phyloP scores from a whole-genome alignment of 1,140 invertebrate genomes.

The Heliothis subflexa region DNA sequence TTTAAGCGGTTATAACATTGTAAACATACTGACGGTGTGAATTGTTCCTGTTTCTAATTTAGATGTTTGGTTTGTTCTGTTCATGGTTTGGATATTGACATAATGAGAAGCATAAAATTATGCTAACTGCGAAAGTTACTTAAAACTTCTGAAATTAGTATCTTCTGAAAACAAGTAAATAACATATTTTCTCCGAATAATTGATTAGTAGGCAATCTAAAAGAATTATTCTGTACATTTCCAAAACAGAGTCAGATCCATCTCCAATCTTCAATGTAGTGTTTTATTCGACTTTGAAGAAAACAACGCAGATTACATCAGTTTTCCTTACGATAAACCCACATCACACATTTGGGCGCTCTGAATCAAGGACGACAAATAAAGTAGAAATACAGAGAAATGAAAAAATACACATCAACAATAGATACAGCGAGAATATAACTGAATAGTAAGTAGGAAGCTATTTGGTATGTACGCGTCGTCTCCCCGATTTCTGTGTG shows the following conservation, averaged over 20 bases:
- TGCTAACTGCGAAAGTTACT: too few species aligned
- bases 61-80: neutral
- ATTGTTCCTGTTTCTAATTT: constrained; percentile 9
- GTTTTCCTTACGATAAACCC: constrained; percentile 3
- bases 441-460: constrained; percentile 40
- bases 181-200: too few species aligned
- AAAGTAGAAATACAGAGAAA: constrained; percentile 7
- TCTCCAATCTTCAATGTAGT: constrained; percentile 14
- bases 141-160: neutral
- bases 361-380: constrained; percentile 12
- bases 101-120: too few species aligned
- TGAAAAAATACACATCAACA: constrained; percentile 7
- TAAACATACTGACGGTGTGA: constrained; percentile 3
- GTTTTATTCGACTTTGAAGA: neutral
- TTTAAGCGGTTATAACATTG: constrained; percentile 38
- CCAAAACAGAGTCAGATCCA: neutral
- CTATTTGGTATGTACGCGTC: constrained; percentile 21
- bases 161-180: too few species aligned
- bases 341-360: constrained; percentile 14
- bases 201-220: neutral
- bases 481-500: constrained; percentile 34
- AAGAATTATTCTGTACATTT: neutral
- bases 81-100: too few species aligned
- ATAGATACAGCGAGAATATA: constrained; percentile 15
- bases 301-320: neutral